phyloP scores from a whole-genome alignment of 2,113 vertebrate genomes.

The Cephalopholis sonnerati region DNA sequence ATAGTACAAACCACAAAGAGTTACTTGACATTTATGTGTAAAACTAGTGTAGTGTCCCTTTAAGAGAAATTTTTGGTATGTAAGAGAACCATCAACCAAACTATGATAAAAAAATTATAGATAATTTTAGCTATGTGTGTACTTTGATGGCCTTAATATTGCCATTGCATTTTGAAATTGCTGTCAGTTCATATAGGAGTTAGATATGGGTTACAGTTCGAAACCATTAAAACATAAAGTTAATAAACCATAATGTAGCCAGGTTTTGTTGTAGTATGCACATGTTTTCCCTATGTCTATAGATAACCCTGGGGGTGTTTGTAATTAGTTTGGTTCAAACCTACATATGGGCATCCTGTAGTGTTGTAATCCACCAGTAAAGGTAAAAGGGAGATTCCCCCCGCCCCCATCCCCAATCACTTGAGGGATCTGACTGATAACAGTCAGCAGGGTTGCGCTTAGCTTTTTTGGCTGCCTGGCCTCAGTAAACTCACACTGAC shows the following conservation, averaged over 20 bases:
- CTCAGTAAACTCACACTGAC: constrained; percentile 63
- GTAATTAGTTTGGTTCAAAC: background rate
- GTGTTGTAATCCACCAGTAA: background rate
- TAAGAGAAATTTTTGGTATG: no score
- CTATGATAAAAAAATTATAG: no score
- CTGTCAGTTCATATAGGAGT: no score
- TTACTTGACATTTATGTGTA: no score
- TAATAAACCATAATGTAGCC: background rate
- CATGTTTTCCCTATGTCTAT: background rate
- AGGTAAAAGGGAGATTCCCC: constrained; percentile 33
- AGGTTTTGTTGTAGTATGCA: background rate
- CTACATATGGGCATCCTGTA: background rate
- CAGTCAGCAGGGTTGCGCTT: constrained; percentile 24
- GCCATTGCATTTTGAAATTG: no score
- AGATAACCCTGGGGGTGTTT: background rate
- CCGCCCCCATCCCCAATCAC: constrained; percentile 41
- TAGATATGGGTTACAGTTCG: no score
- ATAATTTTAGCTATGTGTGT: no score
- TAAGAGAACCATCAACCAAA: no score
- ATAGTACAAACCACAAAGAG: no score
- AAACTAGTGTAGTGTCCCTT: no score
- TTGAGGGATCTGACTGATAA: constrained; percentile 62
- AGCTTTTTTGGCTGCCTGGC: constrained; percentile 26
- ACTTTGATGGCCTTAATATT: no score
- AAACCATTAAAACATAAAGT: no score